A percentile compares a stretch with the other conserved stretches of the same genome.
phyloP scores from a whole-genome alignment of 2,888 invertebrate genomes.

The Macaria liturata region DNA sequence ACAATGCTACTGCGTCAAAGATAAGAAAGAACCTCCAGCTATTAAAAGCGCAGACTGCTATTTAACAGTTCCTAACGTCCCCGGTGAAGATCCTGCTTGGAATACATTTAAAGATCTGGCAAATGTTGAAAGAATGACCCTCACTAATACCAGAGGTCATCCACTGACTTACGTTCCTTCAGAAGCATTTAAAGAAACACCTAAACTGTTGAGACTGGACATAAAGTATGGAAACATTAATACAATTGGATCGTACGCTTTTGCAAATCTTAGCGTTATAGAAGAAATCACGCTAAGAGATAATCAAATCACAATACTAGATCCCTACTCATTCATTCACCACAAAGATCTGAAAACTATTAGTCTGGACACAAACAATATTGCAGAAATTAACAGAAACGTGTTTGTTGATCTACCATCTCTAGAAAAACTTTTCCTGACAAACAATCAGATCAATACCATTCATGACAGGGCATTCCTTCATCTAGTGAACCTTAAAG shows the following conservation, averaged over 20 bases:
- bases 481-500: conserved; percentile 86
- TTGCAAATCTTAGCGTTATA: conserved; percentile 86
- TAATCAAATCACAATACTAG: conserved; percentile 86
- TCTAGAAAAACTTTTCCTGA: conserved; percentile 88
- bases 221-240: conserved; percentile 88
- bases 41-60: conserved; percentile 88
- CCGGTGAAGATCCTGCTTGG: conserved; percentile 86
- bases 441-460: conserved; percentile 92
- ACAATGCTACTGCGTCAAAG: conserved; percentile 63
- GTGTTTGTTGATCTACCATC: conserved; percentile 89
- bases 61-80: conserved; percentile 83
- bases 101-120: conserved; percentile 85
- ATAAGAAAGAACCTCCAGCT: conserved; percentile 38
- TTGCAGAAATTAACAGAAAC: conserved; percentile 88
- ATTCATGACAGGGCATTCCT: conserved; percentile 94
- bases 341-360: conserved; percentile 85
- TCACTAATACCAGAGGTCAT: conserved; percentile 86
- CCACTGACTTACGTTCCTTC: conserved; percentile 87
- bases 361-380: conserved; percentile 87
- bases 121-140: conserved; percentile 84
- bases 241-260: conserved; percentile 86
- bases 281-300: conserved; percentile 86
- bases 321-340: conserved; percentile 86
- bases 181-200: conserved; percentile 83
- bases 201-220: conserved; percentile 80